Base-by-base conservation (phyloP, 2,113 vertebrate species). In the Phalacrocorax aristotelis region DNA sequence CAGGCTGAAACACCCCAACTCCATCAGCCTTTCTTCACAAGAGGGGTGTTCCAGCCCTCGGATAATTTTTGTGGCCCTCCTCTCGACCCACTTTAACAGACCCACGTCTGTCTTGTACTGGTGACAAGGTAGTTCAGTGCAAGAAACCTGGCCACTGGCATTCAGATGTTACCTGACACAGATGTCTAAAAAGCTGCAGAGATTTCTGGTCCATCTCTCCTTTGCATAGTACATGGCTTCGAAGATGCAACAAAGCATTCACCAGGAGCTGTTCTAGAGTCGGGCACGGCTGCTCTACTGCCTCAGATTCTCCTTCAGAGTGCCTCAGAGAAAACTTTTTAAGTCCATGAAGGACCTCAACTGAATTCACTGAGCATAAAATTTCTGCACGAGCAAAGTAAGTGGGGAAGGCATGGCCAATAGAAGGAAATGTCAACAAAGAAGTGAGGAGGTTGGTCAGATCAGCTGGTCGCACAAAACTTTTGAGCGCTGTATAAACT, bases 111-210 rank as follows among this genome's bases (percentile, higher is more conserved):
- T 40, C 42, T 36, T 34, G 25, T 49, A 16, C 6, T 9, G 27
- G 7, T 13, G 9, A 52, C 30, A 51, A 48, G 20, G 15, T 9
- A 70, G 34, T 14, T 90, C 21, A 76, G 48, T 23, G 30, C 38
- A 54, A 84, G 48, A 72, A 68, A 34, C 29, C 8, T 57, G 44
- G 57, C 10, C 32, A 20, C 1, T 22, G 52, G 21, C 25, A 61
- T 54, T 74, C 49, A 51, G 48, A 65, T 25, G 71, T 92, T 94
- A 99, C 99, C 99, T 98, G 99, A 92, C 99, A 99, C 36, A 99
- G 97, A n/a, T 99, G 99, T 87, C 99, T 98, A 97, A 99, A 99
- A 83, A 99, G 99, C 49, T 97, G 97, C 90, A 97, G 91, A 29
- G 99, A 96, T 72, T 98, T 98, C 5, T 94, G 86, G 82, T 98